These are phyloP conservation scores for Lethrus apterus DNA, from an alignment of 1,140 invertebrate species.

Conservation along the genomic window DNA sequence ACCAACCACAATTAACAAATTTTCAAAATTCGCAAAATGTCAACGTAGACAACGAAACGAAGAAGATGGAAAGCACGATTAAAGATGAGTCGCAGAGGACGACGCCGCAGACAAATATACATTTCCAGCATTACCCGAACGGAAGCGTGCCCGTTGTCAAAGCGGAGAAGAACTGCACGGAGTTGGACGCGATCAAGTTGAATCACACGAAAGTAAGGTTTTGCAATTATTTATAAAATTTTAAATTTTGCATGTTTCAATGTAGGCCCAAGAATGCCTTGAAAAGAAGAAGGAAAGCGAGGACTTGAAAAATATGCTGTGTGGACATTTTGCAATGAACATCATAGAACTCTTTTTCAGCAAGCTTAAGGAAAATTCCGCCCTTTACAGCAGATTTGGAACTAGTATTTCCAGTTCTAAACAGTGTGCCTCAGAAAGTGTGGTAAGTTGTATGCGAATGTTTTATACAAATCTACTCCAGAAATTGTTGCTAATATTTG, in stretches of 20 bases:
- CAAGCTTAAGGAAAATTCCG: constrained; percentile 1
- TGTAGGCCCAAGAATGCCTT: constrained; percentile 1
- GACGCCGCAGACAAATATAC: not conserved
- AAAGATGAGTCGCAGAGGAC: not conserved
- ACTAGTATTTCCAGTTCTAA: constrained; percentile 2
- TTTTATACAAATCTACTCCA: too few relatives aligned
- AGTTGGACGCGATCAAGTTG: not conserved
- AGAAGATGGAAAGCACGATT: not conserved
- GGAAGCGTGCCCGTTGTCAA: not conserved
- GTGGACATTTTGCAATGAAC: constrained; percentile 1
- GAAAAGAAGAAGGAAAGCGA: constrained; percentile 5
- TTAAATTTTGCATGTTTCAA: not conserved
- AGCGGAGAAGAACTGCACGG: constrained; percentile 3
- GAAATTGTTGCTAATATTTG: too few relatives aligned
- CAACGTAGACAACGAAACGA: not conserved
- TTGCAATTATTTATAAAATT: not conserved
- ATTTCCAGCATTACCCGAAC: not conserved
- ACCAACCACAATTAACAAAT: too few relatives aligned
- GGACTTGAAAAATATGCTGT: constrained; percentile 7
- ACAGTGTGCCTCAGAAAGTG: constrained; percentile 8
- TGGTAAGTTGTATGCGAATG: constrained; percentile 9
- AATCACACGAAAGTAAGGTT: constrained; percentile 3
- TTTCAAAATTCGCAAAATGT: constrained; percentile 3
- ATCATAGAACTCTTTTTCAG: constrained; percentile 2
- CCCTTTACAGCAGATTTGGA: constrained; percentile 1